Percentiles rank a stretch among this genome's conserved stretches.
Evolutionary conservation across 2,888 invertebrate species (phyloP).

Genomic region (Geotrupes spiniger): DNA sequence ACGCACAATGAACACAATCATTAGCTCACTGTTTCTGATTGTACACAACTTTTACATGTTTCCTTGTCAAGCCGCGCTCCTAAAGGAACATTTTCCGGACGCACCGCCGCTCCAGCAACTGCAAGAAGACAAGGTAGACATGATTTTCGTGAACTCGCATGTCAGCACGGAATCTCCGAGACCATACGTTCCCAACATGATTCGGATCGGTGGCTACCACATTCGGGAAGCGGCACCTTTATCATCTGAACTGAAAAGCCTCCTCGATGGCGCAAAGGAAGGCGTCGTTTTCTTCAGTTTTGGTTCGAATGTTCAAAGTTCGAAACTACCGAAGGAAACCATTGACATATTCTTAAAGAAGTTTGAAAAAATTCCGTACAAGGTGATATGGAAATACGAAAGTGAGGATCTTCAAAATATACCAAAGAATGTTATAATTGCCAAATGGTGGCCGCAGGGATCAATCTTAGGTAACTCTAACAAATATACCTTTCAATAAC

Average conservation of each 20-base stretch:
- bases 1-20: slow-evolving; percentile 34
- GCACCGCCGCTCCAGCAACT: slow-evolving; percentile 25
- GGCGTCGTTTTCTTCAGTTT: slow-evolving; percentile 36
- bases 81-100: slow-evolving; percentile 28
- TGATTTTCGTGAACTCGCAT: slow-evolving; percentile 35
- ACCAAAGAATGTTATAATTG: slow-evolving; percentile 56
- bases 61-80: slow-evolving; percentile 20
- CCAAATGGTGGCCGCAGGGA: slow-evolving; percentile 65
- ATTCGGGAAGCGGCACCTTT: slow-evolving; percentile 28
- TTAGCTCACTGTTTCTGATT: slow-evolving; percentile 12
- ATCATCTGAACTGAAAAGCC: slow-evolving; percentile 26
- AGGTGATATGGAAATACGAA: slow-evolving; percentile 66
- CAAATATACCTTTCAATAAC: too few relatives aligned
- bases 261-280: slow-evolving; percentile 28
- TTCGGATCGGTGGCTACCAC: slow-evolving; percentile 40
- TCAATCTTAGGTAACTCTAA: slow-evolving; percentile 35
- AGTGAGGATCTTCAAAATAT: slow-evolving; percentile 51
- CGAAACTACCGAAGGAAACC: slow-evolving; percentile 21
- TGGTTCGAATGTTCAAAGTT: slow-evolving; percentile 30
- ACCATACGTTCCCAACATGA: slow-evolving; percentile 37
- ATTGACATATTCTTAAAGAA: slow-evolving; percentile 52
- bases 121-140: slow-evolving; percentile 29
- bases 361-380: slow-evolving; percentile 58
- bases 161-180: slow-evolving; percentile 34
- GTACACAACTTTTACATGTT: slow-evolving; percentile 6